Evolutionary conservation across 2,888 invertebrate genomes (phyloP).

Genomic region (Melanophora roralis): DNA sequence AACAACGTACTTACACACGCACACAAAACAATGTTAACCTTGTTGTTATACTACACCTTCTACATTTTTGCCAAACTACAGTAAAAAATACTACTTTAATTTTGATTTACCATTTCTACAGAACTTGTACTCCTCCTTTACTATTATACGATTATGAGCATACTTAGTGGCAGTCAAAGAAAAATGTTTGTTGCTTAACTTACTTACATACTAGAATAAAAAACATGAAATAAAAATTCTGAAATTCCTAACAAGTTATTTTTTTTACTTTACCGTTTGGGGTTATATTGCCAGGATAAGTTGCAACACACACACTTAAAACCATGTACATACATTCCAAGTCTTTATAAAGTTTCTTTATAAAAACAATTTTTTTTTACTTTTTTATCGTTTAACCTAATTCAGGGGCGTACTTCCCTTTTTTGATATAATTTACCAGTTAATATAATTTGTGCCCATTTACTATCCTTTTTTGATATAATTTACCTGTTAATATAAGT

Average conservation of each 20-base stretch:
- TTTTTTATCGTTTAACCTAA: too few species aligned
- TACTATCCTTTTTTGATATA: too few species aligned
- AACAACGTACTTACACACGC: neutral
- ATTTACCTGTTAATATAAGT: too few species aligned
- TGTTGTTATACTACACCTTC: slow-evolving; percentile 21
- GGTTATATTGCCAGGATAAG: slow-evolving; percentile 7
- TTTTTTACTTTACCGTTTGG: slow-evolving; percentile 12
- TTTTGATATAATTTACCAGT: too few species aligned
- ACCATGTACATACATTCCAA: neutral
- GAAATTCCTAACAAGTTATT: slow-evolving; percentile 47
- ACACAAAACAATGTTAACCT: slow-evolving; percentile 35
- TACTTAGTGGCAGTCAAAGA: slow-evolving; percentile 3
- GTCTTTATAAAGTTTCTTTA: too few species aligned
- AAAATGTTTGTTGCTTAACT: slow-evolving; percentile 27
- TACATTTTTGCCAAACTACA: neutral
- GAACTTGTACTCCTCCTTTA: neutral
- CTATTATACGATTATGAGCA: slow-evolving; percentile 13
- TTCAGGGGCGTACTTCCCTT: too few species aligned
- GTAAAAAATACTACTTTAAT: neutral
- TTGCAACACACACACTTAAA: neutral
- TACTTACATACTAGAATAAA: slow-evolving; percentile 14
- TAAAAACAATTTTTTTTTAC: too few species aligned
- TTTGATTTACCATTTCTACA: neutral
- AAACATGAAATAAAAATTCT: slow-evolving; percentile 11
- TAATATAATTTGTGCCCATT: too few species aligned